phyloP scores from a whole-genome alignment of 2,113 vertebrate genomes.

The Chaetorhynchus papuensis region DNA sequence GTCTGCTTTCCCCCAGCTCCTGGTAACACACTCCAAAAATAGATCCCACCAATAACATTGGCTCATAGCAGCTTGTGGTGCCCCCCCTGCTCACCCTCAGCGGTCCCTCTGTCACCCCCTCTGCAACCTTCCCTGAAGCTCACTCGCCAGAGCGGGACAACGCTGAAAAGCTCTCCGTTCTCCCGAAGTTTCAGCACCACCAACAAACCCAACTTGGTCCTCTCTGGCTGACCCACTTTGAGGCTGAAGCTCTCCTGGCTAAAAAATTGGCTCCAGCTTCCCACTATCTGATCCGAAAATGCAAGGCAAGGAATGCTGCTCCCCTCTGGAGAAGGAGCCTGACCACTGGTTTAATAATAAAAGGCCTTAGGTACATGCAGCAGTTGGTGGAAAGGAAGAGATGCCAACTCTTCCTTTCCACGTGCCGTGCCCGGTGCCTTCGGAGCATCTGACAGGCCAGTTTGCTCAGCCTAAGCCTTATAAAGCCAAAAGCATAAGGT shows the following conservation, averaged over 20 bases:
- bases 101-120: not conserved
- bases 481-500: not conserved
- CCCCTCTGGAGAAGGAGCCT: not conserved
- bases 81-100: not conserved
- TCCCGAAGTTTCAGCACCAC: not conserved
- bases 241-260: not conserved
- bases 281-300: not conserved
- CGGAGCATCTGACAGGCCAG: not conserved
- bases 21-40: constrained; percentile 55
- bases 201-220: not conserved
- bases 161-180: not conserved
- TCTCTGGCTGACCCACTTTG: not conserved
- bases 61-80: not conserved
- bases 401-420: not conserved
- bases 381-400: not conserved
- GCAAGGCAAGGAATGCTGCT: not conserved
- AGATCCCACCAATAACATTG: not conserved
- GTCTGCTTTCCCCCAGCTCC: constrained; percentile 23
- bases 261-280: not conserved
- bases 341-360: not conserved
- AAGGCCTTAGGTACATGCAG: not conserved
- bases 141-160: not conserved
- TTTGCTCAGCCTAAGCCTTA: not conserved
- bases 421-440: rapidly evolving
- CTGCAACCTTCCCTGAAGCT: not conserved